Evolutionary conservation across 2,113 vertebrate genomes (phyloP), one percentile per base, ranked within the genome.

Genomic region (pig (Sus scrofa)): DNA sequence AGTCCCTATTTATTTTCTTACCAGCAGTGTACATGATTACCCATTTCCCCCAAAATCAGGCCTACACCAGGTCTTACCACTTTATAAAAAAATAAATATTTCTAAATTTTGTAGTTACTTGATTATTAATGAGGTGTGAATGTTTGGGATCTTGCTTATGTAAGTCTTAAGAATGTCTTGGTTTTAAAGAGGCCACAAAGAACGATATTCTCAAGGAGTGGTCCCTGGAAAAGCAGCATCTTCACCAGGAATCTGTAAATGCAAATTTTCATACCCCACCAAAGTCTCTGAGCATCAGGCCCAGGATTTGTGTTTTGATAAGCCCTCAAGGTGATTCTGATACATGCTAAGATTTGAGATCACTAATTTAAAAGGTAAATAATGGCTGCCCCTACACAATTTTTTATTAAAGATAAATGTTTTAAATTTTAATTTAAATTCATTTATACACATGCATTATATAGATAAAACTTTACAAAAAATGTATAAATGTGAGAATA

Each of bases 391-490:
- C 44, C 44, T 63, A 54, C 50, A 81, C 50, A 52, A 30, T n/a
- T 86, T 78, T 63, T 44, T 22, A 78, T 39, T 56, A 39, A 44
- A 58, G 71, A 78, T 44, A 56, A 44, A 81, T 81, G 32, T 73
- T 77, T 89, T 92, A 52, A 70, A 84, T 62, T 86, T 70, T n/a
- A 83, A 39, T 84, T 88, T 70, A 79, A 78, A 18, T 34, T 89
- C 12, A 73, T 90, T 63, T 71, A 81, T 52, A 86, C 6, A 54
- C 1, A 65, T n/a, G n/a, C 22, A 79, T 58, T 73, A 70, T 13
- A 37, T 62, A n/a, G 27, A 67, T 34, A 50, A 96, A 89, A 63
- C 27, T 63, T 30, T 84, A 56, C 7, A 24, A 71, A 71, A 84
- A 37, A 39, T 77, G n/a, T 62, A 39, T 70, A 77, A 20, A 81